These are phyloP conservation scores for Eupristina koningsbergeri DNA, from an alignment of 1,140 invertebrate species.

Conservation along the genomic window DNA sequence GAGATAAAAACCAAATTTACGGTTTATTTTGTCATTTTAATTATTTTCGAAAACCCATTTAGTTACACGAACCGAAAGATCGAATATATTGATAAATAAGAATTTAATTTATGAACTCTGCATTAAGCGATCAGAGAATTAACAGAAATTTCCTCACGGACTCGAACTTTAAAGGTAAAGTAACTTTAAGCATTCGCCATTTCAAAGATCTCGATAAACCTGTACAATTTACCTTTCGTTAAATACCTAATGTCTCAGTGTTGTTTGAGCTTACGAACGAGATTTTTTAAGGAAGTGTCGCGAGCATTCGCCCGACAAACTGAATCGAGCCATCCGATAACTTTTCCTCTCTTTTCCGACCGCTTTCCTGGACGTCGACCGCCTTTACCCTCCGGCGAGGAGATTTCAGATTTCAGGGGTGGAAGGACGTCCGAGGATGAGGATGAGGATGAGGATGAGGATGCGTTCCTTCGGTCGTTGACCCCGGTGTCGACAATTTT, in stretches of 20 bases:
- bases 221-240: not conserved
- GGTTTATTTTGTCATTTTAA: not conserved
- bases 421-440: too few species aligned
- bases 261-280: not conserved
- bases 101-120: not conserved
- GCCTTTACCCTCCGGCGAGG: too few species aligned
- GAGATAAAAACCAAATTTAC: not conserved
- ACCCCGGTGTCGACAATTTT: too few species aligned
- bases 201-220: not conserved
- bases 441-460: too few species aligned
- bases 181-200: not conserved
- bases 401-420: too few species aligned
- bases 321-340: too few species aligned
- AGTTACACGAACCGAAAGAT: not conserved
- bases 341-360: too few species aligned
- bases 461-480: too few species aligned
- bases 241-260: not conserved
- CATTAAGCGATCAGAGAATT: constrained; percentile 1
- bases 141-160: not conserved
- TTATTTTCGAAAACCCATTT: not conserved
- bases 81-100: not conserved
- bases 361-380: too few species aligned
- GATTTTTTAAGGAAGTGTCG: not conserved
- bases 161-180: not conserved
- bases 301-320: too few species aligned